A percentile compares a stretch with the other conserved stretches of the same genome.
These are phyloP conservation scores for Borostomias antarcticus DNA, from an alignment of 2,797 vertebrate species.

Conservation along the genomic window DNA sequence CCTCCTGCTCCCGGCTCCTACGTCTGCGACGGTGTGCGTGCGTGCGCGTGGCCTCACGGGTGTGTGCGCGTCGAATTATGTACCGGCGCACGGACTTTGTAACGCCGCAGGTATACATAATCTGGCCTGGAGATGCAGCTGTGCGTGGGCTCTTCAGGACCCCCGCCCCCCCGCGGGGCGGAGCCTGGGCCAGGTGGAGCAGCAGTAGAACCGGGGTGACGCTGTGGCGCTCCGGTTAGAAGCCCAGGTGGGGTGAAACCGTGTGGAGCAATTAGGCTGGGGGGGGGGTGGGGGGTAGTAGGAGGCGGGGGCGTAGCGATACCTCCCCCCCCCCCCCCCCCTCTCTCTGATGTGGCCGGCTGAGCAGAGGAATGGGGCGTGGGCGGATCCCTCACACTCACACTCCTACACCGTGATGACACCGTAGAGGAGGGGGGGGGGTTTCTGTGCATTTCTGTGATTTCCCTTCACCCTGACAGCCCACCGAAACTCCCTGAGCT, in stretches of 20 bases:
- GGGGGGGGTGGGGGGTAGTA: not conserved
- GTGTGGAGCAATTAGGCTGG: not conserved
- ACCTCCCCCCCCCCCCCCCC: not conserved
- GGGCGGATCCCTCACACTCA: conserved; percentile 1
- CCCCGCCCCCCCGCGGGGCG: too few relatives aligned
- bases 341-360: conserved; percentile 36
- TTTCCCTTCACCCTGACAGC: conserved; percentile 57
- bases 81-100: too few relatives aligned
- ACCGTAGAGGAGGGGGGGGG: conserved; percentile 16
- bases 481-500: conserved; percentile 42
- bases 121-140: too few relatives aligned
- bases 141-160: too few relatives aligned
- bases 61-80: too few relatives aligned
- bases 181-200: too few relatives aligned
- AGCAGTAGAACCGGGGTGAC: too few relatives aligned
- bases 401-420: conserved; percentile 29
- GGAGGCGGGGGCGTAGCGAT: not conserved
- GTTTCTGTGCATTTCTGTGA: conserved; percentile 52
- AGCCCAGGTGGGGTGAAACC: conserved; percentile 4
- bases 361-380: conserved; percentile 33
- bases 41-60: conserved; percentile 23
- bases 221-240: conserved; percentile 1
- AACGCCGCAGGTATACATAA: too few relatives aligned
- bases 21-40: conserved; percentile 55
- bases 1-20: too few relatives aligned